Percentiles rank a stretch among this genome's conserved stretches.
Conservation (phyloP, 2,797 vertebrate species). For the Lerista edwardsae region DNA sequence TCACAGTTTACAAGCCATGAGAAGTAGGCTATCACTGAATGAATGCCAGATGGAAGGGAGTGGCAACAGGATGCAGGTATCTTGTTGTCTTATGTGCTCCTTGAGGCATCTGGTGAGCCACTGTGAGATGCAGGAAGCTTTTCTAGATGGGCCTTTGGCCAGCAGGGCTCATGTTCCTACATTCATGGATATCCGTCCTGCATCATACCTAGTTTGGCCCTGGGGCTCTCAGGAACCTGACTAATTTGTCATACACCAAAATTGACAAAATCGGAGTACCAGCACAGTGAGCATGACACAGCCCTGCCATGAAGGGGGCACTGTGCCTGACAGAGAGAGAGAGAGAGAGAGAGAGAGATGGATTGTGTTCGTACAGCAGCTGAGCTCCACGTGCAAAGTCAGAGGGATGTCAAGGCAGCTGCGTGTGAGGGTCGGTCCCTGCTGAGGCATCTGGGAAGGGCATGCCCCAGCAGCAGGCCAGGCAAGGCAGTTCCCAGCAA, state of each 20-base stretch:
- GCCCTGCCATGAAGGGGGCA: not conserved
- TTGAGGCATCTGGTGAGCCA: too few species aligned
- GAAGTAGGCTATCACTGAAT: too few species aligned
- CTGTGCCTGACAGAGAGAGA: not conserved
- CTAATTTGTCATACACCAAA: not conserved
- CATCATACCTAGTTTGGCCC: not conserved
- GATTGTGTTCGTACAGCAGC: constrained; percentile 4
- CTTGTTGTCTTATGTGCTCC: too few species aligned
- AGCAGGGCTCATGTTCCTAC: too few species aligned
- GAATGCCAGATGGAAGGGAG: too few species aligned
- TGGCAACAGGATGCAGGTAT: too few species aligned
- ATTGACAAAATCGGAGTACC: not conserved
- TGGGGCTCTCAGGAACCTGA: not conserved
- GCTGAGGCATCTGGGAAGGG: not conserved
- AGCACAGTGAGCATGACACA: not conserved
- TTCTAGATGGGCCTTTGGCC: too few species aligned
- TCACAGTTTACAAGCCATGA: too few species aligned
- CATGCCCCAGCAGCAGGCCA: not conserved
- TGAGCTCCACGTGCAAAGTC: not conserved
- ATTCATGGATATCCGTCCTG: not conserved
- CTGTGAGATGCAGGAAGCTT: too few species aligned
- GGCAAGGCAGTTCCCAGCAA: not conserved
- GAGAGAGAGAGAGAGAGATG: not conserved
- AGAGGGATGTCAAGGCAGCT: not conserved
- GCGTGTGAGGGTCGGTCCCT: not conserved